Evolutionary conservation across 1,140 invertebrate species (phyloP).

Genomic region (Drosophila sp.): DNA sequence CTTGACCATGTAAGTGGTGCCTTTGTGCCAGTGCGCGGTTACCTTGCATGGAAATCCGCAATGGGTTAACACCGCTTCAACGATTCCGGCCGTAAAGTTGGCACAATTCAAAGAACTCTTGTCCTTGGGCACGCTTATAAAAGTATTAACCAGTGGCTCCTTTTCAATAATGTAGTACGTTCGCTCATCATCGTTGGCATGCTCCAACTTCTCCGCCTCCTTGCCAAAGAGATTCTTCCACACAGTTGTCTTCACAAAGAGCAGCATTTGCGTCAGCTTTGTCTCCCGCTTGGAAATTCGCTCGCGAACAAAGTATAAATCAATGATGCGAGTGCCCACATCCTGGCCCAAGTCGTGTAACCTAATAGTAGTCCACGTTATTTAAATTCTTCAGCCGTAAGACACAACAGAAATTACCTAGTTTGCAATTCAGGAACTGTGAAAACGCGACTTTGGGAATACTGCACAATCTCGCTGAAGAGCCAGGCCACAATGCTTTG

Average conservation of each 20-base stretch:
- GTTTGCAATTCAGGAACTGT: slow-evolving; percentile 96
- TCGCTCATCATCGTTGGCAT: slow-evolving; percentile 98
- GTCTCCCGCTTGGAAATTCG: slow-evolving; percentile 97
- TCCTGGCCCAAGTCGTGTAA: slow-evolving; percentile 96
- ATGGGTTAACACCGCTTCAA: slow-evolving; percentile 96
- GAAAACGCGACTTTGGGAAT: slow-evolving; percentile 97
- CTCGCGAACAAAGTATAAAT: slow-evolving; percentile 96
- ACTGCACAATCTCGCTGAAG: slow-evolving; percentile 99
- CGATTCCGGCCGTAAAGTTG: slow-evolving; percentile 98
- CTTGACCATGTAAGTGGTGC: slow-evolving; percentile 99
- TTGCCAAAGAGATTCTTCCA: slow-evolving; percentile 99
- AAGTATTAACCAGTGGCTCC: slow-evolving; percentile 97
- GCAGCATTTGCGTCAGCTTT: slow-evolving; percentile 96
- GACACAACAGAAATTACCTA: slow-evolving; percentile 49
- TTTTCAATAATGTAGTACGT: slow-evolving; percentile 99
- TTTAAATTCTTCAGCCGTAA: not conserved
- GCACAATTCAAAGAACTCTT: slow-evolving; percentile 99
- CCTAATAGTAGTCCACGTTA: slow-evolving; percentile 85
- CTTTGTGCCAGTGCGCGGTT: slow-evolving; percentile 99
- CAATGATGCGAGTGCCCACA: slow-evolving; percentile 96
- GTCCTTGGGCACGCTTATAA: slow-evolving; percentile 98
- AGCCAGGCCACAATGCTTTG: slow-evolving; percentile 97
- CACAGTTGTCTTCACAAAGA: slow-evolving; percentile 98
- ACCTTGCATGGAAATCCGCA: slow-evolving; percentile 98
- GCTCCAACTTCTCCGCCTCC: slow-evolving; percentile 99